phyloP scores from a whole-genome alignment of 2,888 invertebrate species.

The Tinea trinotella region DNA sequence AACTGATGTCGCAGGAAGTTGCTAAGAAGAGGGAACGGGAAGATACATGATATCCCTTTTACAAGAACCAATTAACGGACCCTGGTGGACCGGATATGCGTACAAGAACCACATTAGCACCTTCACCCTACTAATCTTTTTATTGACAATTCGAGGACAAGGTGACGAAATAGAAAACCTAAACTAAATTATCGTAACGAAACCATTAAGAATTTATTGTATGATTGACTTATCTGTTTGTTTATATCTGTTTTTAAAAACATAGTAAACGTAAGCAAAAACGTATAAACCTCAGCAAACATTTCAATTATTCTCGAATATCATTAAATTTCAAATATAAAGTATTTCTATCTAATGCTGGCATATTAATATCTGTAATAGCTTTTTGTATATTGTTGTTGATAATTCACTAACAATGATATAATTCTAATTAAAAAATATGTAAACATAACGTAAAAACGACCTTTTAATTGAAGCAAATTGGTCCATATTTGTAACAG shows the following conservation, averaged over 20 bases:
- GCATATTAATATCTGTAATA: no score
- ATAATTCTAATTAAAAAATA: not conserved
- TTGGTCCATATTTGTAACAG: conserved; percentile 12
- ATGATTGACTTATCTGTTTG: no score
- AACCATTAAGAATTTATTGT: not conserved
- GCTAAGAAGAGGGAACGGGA: conserved; percentile 30
- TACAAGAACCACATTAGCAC: conserved; percentile 66
- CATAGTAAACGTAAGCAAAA: no score
- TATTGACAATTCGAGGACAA: conserved; percentile 31
- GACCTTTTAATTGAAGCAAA: conserved; percentile 11
- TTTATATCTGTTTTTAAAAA: no score
- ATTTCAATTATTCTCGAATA: no score
- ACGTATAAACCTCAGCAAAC: no score
- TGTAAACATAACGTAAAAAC: not conserved
- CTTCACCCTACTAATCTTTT: conserved; percentile 64
- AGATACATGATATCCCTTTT: conserved; percentile 70
- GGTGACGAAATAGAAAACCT: not conserved
- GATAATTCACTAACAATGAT: no score
- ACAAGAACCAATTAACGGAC: conserved; percentile 69
- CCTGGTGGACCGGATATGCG: conserved; percentile 62
- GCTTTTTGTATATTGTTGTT: no score
- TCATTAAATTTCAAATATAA: no score
- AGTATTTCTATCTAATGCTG: no score
- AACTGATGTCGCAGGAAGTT: conserved; percentile 10
- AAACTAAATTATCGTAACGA: not conserved